These are phyloP conservation scores for Tetramorium alpestre DNA, from an alignment of 1,140 invertebrate genomes.

Conservation along the genomic window DNA sequence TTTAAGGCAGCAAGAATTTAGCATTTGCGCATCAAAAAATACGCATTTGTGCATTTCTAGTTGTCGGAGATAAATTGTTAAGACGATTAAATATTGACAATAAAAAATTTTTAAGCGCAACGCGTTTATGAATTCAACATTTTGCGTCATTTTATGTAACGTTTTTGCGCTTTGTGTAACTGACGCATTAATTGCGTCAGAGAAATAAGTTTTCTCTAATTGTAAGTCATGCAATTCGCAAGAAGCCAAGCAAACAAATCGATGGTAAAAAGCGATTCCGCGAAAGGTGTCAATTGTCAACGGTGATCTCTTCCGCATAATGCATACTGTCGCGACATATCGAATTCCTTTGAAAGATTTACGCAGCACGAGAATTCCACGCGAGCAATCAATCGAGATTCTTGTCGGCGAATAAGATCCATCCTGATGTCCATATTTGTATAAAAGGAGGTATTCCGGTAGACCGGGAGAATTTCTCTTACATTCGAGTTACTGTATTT, in stretches of 20 bases:
- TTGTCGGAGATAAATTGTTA: neutral
- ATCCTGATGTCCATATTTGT: slow-evolving; percentile 25
- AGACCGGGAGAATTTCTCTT: neutral
- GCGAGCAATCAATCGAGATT: slow-evolving; percentile 26
- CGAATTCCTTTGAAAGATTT: slow-evolving; percentile 39
- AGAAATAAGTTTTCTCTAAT: neutral
- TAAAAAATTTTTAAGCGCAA: neutral
- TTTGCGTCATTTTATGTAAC: neutral
- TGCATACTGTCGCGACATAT: neutral
- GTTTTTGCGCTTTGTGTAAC: neutral
- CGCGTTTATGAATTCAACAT: neutral
- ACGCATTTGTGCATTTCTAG: neutral
- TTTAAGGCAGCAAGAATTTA: neutral
- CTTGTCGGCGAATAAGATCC: slow-evolving; percentile 18
- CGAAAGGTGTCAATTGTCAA: slow-evolving; percentile 2
- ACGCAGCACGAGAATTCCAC: slow-evolving; percentile 40
- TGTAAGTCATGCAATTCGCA: neutral
- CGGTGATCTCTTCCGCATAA: neutral
- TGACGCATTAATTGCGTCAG: neutral
- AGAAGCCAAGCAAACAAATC: neutral
- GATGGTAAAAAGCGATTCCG: neutral
- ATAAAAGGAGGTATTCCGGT: neutral
- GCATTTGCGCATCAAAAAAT: neutral
- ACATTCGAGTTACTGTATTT: neutral
- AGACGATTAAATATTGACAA: neutral